These are phyloP conservation scores for Cynopterus sphinx DNA, from an alignment of 2,797 vertebrate species.

Conservation along the genomic window DNA sequence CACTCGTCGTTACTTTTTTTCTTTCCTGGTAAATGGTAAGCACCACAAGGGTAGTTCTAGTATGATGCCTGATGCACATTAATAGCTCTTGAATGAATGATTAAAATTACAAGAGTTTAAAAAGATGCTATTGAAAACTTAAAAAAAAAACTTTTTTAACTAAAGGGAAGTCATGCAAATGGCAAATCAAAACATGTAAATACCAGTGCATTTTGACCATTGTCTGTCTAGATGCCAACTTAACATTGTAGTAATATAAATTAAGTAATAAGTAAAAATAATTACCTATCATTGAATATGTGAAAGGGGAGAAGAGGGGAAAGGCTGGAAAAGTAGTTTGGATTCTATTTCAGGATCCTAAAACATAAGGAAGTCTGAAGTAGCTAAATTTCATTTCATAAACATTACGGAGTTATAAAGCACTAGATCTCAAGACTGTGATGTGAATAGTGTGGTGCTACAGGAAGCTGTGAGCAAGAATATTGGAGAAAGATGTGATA, in stretches of 20 bases:
- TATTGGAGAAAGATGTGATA: not conserved
- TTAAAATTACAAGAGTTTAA: not conserved
- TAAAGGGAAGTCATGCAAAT: slow-evolving; percentile 70
- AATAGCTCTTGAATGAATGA: not conserved
- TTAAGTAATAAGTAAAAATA: slow-evolving; percentile 71
- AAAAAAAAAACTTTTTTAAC: not conserved
- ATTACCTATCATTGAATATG: slow-evolving; percentile 59
- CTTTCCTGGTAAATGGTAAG: not conserved
- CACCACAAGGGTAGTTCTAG: not conserved
- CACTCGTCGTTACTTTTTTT: not conserved
- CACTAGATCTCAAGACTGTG: not conserved
- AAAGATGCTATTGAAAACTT: not conserved
- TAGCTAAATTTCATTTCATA: not conserved
- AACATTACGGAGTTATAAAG: not conserved
- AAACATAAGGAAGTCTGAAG: not conserved
- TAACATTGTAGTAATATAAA: slow-evolving; percentile 26
- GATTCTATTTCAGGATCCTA: not conserved
- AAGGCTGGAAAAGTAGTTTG: not conserved
- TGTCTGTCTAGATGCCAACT: slow-evolving; percentile 70
- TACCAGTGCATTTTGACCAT: slow-evolving; percentile 77
- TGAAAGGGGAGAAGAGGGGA: not conserved
- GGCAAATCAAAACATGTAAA: slow-evolving; percentile 66
- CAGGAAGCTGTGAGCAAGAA: not conserved
- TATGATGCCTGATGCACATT: not conserved
- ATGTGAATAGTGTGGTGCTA: not conserved